These are phyloP conservation scores for Phoxinus dragarum DNA, from an alignment of 2,797 vertebrate genomes.

Conservation along the genomic window DNA sequence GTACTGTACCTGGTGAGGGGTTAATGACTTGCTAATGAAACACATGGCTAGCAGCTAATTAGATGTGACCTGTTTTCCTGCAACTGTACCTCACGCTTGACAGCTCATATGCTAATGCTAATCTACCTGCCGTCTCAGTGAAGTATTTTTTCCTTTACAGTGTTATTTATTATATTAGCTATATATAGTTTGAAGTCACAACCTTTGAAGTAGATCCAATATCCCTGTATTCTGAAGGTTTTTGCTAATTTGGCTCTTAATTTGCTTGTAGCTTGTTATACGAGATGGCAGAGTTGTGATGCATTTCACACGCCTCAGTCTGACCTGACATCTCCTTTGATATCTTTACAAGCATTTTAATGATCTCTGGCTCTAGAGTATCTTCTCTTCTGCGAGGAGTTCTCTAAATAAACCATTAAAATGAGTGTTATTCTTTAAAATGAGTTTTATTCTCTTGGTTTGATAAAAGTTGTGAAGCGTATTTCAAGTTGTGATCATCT, in stretches of 20 bases:
- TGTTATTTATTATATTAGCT: conserved; percentile 25
- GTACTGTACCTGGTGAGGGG: conserved; percentile 57
- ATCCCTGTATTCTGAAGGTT: conserved; percentile 26
- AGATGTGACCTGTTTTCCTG: conserved; percentile 55
- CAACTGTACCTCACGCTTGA: conserved; percentile 18
- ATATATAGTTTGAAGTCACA: conserved; percentile 25
- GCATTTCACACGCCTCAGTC: conserved; percentile 18
- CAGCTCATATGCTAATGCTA: conserved; percentile 33
- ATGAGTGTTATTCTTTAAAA: not conserved
- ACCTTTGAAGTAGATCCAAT: conserved; percentile 31
- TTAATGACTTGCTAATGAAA: conserved; percentile 63
- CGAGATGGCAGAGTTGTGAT: not conserved
- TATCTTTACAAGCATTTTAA: conserved; percentile 36
- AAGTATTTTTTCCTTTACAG: conserved; percentile 29
- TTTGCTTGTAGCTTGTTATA: conserved; percentile 35
- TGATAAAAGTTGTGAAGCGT: not conserved
- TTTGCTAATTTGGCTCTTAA: conserved; percentile 30
- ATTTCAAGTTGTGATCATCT: not conserved
- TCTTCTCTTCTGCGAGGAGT: not conserved
- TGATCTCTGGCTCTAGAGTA: conserved; percentile 30
- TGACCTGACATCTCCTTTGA: conserved; percentile 35
- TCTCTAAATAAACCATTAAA: conserved; percentile 29
- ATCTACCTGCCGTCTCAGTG: conserved; percentile 38
- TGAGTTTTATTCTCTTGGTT: not conserved
- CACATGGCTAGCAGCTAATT: conserved; percentile 59